Base-by-base conservation (phyloP, 2,797 vertebrate genomes). In the Amniataba percoides region DNA sequence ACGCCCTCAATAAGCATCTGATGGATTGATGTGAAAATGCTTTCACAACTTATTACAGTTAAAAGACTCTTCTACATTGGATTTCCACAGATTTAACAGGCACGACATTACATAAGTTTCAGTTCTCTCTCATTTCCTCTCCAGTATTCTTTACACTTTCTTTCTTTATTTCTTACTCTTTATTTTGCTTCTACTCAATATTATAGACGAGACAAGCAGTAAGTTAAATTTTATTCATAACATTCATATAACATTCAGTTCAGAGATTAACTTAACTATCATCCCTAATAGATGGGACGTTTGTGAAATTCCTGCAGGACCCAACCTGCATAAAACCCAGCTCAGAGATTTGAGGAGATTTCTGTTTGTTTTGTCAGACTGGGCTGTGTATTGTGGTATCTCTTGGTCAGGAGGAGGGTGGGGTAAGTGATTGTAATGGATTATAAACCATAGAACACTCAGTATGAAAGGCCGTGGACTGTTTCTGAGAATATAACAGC, bases 351-450 rank as follows among this genome's bases (percentile, higher is more conserved):
- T 43, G 11, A 52, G 25, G 43, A n/a, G 59, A 58, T 4, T n/a
- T 13, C 15, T n/a, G 36, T 36, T 11, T 52, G n/a, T 9, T 36
- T 49, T 11, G 9, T 19, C 19, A 23, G n/a, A 9, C 15, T 42
- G 21, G 48, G 27, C 21, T 45, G 39, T 66, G 55, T 53, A 31
- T 16, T 45, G 34, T 34, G 15, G 2, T 49, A 49, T 34, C 5
- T 57, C 10, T 46, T 16, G 52, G 45, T 27, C 25, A 45, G 4
- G n/a, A 51, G 25, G 23, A 31, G 39, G 27, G 39, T 14, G 13
- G 2, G 43, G n/a, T 65, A 27, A 45, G 42, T 70, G 48, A 60
- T n/a, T 55, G 42, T 77, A 49, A 74, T 58, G 42, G 36, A 21
- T 67, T 55, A 51, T 43, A 46, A 71, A n/a, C 49, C 14, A 36